Base-by-base conservation (phyloP, 2,888 invertebrate genomes). In the Oligia fasciuncula region DNA sequence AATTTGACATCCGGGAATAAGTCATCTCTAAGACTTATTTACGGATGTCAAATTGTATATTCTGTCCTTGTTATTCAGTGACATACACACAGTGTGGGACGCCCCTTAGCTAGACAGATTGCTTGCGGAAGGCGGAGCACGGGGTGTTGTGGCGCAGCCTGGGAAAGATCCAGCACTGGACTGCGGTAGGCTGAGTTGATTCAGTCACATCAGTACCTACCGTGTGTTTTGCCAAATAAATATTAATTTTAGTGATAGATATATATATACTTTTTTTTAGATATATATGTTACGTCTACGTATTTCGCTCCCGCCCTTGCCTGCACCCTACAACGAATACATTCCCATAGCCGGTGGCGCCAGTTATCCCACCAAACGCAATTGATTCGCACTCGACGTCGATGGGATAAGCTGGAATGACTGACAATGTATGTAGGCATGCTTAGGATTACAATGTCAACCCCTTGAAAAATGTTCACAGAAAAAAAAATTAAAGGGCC, bases 291-390 rank as follows among this genome's bases (percentile, higher is more conserved):
- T 46, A 49, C 13, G 19, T 35, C 23, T 23, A 35, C 4, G 9
- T 23, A 54, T 23, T 23, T 54, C 40, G 14, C 14, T 40, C n/a
- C 35, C 74, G 78, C 73, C 57, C 4, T 23, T 1, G 5, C 40
- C 51, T 2, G 17, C 86, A 70, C 73, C 40, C 13, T 73, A 6
- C 5, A 67, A 0, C 35, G 13, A 17, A 0, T 19, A n/a, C 19
- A 54, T 40, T 46, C 46, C 3, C 73, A 63, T 67, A 63, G 86
- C 84, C 83, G 35, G 51, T 67, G 79, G 79, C 79, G 74, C 74
- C 76, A 51, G 85, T 83, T 76, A 86, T 86, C 84, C 76, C 80
- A 83, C 75, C 85, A 83, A 85, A 83, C 29, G 72, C 84, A 76
- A 86, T 85, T 85, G 85, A 79, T 83, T 80, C 67, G 83, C 46